Conservation (phyloP, 2,113 vertebrate genomes). For the Calonectris borealis region DNA sequence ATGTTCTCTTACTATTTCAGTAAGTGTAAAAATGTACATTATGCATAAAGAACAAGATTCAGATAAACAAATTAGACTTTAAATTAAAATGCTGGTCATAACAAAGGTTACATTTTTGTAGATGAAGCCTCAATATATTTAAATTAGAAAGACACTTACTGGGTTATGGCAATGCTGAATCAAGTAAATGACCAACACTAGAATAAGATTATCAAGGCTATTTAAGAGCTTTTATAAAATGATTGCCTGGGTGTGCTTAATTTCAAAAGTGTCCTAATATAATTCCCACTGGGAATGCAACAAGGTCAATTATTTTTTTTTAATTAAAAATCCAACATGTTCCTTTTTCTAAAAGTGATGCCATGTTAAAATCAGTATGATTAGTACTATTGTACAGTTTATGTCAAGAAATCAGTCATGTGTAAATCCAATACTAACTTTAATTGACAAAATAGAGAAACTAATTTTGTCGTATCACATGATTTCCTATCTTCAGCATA, state of each 20-base stretch:
- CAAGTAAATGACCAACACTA: conserved; percentile 5
- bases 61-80: neutral
- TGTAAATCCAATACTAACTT: conserved; percentile 27
- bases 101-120: neutral
- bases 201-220: neutral
- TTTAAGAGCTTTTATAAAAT: conserved; percentile 35
- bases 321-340: neutral
- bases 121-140: neutral
- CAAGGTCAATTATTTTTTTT: neutral
- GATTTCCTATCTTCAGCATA: neutral
- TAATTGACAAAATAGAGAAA: conserved; percentile 12
- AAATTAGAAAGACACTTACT: conserved; percentile 7
- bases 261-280: neutral
- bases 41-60: neutral
- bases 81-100: neutral
- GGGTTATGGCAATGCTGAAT: neutral
- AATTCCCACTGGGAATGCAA: neutral
- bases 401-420: neutral
- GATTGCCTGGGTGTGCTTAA: neutral
- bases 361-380: neutral
- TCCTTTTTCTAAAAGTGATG: neutral
- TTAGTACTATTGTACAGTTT: conserved; percentile 13
- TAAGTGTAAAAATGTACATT: neutral
- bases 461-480: neutral
- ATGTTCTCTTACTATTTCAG: neutral